Percentiles rank a stretch among this genome's conserved stretches.
These are phyloP conservation scores for Nerophis lumbriciformis DNA, from an alignment of 2,113 vertebrate species.

Conservation along the genomic window DNA sequence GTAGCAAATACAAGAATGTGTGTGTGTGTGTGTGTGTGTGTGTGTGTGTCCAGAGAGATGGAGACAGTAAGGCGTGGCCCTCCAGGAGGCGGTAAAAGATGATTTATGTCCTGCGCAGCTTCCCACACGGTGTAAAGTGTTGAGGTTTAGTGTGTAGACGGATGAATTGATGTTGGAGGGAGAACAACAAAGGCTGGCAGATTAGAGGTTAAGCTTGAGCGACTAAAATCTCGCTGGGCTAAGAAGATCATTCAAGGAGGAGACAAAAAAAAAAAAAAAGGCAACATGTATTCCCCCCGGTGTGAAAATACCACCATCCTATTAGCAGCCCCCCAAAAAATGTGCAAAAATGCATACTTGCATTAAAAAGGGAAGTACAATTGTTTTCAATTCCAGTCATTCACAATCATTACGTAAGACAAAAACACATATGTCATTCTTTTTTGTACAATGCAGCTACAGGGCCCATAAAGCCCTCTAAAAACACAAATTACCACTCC, in stretches of 20 bases:
- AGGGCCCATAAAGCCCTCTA: too few relatives aligned
- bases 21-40: not conserved
- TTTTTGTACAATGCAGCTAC: too few relatives aligned
- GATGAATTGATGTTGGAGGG: constrained; percentile 41
- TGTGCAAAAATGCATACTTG: constrained; percentile 29
- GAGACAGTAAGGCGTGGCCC: constrained; percentile 31
- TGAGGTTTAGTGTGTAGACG: constrained; percentile 10
- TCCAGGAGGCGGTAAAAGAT: constrained; percentile 56
- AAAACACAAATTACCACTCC: too few relatives aligned
- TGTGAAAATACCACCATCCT: constrained; percentile 60
- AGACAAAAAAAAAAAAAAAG: constrained; percentile 37
- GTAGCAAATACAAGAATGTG: too few relatives aligned
- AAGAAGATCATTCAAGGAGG: constrained; percentile 34
- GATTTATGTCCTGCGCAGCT: constrained; percentile 33
- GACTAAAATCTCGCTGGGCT: constrained; percentile 36
- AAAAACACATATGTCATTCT: too few relatives aligned
- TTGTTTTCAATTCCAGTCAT: not conserved
- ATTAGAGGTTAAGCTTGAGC: constrained; percentile 52
- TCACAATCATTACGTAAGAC: too few relatives aligned
- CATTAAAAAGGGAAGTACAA: constrained; percentile 14
- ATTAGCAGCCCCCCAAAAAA: constrained; percentile 39
- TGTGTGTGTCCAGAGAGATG: not conserved
- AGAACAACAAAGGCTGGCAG: constrained; percentile 41
- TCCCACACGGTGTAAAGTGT: constrained; percentile 5
- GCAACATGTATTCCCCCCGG: constrained; percentile 22